Percentiles rank a stretch among this genome's conserved stretches.
Conservation (phyloP, 2,113 vertebrate genomes). For the Hipposideros armiger region DNA sequence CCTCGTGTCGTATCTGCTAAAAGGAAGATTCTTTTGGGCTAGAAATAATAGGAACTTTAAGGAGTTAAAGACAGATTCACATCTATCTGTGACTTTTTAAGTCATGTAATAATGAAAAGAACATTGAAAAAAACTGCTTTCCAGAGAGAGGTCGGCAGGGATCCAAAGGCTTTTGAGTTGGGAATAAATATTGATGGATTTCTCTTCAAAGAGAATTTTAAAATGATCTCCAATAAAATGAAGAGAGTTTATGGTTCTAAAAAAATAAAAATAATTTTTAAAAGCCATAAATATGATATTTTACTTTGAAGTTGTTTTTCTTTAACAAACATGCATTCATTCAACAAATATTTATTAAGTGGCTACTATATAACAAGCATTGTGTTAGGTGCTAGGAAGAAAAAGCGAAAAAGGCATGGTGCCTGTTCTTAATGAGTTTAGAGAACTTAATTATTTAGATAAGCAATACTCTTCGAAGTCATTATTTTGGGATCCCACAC, state of each 20-base stretch:
- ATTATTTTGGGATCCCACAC: neutral
- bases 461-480: neutral
- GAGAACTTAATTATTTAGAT: neutral
- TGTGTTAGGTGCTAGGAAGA: neutral
- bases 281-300: constrained; percentile 27
- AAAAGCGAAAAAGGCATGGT: neutral
- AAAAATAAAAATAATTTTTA: neutral
- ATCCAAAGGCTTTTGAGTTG: constrained; percentile 55
- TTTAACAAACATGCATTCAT: constrained; percentile 8
- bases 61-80: constrained; percentile 40
- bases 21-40: constrained; percentile 21
- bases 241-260: constrained; percentile 20
- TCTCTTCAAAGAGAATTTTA: constrained; percentile 55
- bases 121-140: neutral
- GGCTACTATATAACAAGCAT: neutral
- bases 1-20: constrained; percentile 19
- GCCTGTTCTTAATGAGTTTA: neutral
- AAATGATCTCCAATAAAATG: constrained; percentile 50
- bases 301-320: constrained; percentile 56
- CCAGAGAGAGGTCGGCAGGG: constrained; percentile 1
- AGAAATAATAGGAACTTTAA: constrained; percentile 43
- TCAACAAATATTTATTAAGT: constrained; percentile 47
- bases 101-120: constrained; percentile 60
- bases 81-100: constrained; percentile 56
- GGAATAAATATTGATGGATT: constrained; percentile 41